phyloP scores from a whole-genome alignment of 2,797 vertebrate genomes.

The Erpetoichthys calabaricus region DNA sequence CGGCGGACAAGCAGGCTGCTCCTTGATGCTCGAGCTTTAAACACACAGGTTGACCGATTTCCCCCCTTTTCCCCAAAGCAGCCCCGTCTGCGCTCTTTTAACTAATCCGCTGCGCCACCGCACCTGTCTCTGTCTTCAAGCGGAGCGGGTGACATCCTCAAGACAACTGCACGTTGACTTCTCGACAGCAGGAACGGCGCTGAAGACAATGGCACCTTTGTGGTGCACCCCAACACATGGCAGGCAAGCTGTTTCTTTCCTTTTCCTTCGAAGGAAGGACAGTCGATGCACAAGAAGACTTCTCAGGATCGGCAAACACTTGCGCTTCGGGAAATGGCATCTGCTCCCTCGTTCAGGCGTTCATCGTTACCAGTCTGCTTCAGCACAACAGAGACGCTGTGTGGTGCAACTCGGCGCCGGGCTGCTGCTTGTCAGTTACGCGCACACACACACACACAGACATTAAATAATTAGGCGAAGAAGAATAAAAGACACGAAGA shows the following conservation, averaged over 20 bases:
- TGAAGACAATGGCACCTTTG: constrained; percentile 44
- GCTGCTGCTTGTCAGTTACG: neutral
- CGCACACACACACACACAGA: neutral
- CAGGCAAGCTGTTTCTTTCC: constrained; percentile 11
- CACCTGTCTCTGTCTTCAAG: constrained; percentile 57
- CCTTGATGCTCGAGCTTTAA: constrained; percentile 19
- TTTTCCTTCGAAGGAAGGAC: constrained; percentile 17
- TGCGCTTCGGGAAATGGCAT: neutral
- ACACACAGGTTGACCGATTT: constrained; percentile 20
- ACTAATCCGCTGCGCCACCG: constrained; percentile 46
- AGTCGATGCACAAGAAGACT: constrained; percentile 21
- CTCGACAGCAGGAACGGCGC: constrained; percentile 22
- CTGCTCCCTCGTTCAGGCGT: neutral
- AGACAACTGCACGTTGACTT: constrained; percentile 54
- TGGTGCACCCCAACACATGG: constrained; percentile 53
- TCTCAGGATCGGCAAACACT: constrained; percentile 18
- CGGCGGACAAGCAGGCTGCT: constrained; percentile 21
- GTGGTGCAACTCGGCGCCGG: neutral
- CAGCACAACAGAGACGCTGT: neutral
- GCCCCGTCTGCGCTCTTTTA: constrained; percentile 21
- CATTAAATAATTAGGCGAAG: neutral
- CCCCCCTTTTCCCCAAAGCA: constrained; percentile 10
- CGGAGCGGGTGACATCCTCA: constrained; percentile 50
- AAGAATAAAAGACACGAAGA: neutral
- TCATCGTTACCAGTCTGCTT: neutral